These are phyloP conservation scores for Anastrepha ludens DNA, from an alignment of 1,140 invertebrate species.

Conservation along the genomic window DNA sequence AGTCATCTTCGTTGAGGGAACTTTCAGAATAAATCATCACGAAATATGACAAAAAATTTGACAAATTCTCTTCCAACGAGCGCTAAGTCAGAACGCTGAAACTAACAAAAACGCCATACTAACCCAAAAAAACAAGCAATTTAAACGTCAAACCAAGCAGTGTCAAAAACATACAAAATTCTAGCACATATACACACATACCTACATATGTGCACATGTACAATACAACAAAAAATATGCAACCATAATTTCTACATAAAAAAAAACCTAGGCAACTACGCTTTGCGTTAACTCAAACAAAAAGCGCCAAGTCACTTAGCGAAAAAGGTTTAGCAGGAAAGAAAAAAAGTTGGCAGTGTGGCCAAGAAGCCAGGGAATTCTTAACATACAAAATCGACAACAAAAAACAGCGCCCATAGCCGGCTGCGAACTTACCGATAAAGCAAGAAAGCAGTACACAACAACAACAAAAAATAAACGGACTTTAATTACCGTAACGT, in stretches of 20 bases:
- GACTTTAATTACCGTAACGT: conserved; percentile 38
- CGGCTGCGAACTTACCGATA: not conserved
- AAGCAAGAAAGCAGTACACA: conserved; percentile 20
- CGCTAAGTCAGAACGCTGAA: not conserved
- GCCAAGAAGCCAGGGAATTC: not conserved
- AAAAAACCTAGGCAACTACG: not conserved
- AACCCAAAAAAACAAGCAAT: not conserved
- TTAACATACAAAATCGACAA: not conserved
- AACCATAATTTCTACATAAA: not conserved
- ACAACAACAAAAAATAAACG: not conserved
- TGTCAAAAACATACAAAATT: not conserved
- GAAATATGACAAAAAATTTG: conserved; percentile 16
- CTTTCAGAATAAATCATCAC: not conserved
- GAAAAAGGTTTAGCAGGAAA: not conserved
- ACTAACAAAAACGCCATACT: not conserved
- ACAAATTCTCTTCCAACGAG: not conserved
- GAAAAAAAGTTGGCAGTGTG: conserved; percentile 3
- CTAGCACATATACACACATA: too few relatives aligned
- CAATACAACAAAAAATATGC: not conserved
- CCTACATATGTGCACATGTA: too few relatives aligned
- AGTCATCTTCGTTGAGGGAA: not conserved
- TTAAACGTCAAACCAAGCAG: conserved; percentile 14
- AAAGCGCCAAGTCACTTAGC: conserved; percentile 39
- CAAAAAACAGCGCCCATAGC: not conserved
- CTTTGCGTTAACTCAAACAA: not conserved